These are phyloP conservation scores for Enteromius radiatus DNA, from an alignment of 2,797 vertebrate genomes.

Conservation along the genomic window DNA sequence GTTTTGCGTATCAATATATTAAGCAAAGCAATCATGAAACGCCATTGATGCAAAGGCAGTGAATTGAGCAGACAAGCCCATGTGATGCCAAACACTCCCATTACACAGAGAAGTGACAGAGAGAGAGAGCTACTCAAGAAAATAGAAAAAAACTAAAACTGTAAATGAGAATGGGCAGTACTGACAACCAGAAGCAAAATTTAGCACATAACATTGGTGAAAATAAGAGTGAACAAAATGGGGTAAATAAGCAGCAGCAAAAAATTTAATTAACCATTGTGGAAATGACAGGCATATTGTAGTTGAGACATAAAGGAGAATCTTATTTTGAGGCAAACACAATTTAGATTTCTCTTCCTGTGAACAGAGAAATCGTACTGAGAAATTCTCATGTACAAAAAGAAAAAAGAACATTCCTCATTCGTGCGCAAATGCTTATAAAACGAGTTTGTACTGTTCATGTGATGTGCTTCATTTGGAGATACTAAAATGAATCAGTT, in stretches of 20 bases:
- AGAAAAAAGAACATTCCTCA: neutral
- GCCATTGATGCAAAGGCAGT: slow-evolving; percentile 25
- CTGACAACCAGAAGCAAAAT: slow-evolving; percentile 36
- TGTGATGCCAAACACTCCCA: slow-evolving; percentile 45
- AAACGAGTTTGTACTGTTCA: neutral
- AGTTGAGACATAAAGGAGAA: neutral
- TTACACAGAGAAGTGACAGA: too few species aligned
- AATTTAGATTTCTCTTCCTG: slow-evolving; percentile 9
- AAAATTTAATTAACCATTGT: neutral
- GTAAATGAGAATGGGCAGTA: slow-evolving; percentile 35
- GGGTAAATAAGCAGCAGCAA: neutral
- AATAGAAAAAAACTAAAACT: slow-evolving; percentile 37
- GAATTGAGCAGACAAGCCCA: slow-evolving; percentile 40
- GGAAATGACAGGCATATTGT: neutral
- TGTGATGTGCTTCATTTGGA: slow-evolving; percentile 21
- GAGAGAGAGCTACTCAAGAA: slow-evolving; percentile 22
- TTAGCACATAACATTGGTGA: slow-evolving; percentile 13
- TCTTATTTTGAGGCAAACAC: neutral
- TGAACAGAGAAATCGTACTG: neutral
- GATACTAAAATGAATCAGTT: slow-evolving; percentile 13
- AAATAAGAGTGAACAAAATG: neutral
- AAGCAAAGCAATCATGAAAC: slow-evolving; percentile 46
- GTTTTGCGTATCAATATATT: slow-evolving; percentile 1
- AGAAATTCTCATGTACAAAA: slow-evolving; percentile 3
- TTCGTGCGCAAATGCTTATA: slow-evolving; percentile 31